Percentiles rank a stretch among this genome's conserved stretches.
phyloP scores from a whole-genome alignment of 2,888 invertebrate species.

The Hemistola chrysoprasaria region DNA sequence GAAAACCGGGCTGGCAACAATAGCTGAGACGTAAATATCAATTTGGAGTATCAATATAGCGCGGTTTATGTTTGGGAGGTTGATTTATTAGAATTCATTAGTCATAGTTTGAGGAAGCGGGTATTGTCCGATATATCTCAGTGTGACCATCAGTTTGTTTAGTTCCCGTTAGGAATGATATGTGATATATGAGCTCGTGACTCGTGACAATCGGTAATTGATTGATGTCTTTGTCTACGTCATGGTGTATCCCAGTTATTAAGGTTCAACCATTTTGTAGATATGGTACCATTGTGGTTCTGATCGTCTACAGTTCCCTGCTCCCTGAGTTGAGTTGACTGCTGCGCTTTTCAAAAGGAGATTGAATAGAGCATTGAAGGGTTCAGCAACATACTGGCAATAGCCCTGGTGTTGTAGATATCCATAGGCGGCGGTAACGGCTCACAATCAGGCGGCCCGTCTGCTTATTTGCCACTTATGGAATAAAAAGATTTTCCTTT shows the following conservation, averaged over 20 bases:
- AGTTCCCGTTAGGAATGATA: slow-evolving; percentile 29
- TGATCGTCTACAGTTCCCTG: too few species aligned
- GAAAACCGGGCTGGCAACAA: slow-evolving; percentile 40
- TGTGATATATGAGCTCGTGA: slow-evolving; percentile 28
- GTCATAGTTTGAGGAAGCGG: slow-evolving; percentile 29
- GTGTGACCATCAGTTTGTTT: slow-evolving; percentile 18
- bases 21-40: slow-evolving; percentile 34
- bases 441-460: too few species aligned
- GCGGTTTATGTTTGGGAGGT: slow-evolving; percentile 26
- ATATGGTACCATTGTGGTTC: too few species aligned
- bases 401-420: too few species aligned
- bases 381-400: too few species aligned
- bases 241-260: slow-evolving; percentile 1
- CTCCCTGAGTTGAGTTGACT: too few species aligned
- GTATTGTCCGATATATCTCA: slow-evolving; percentile 29
- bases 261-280: too few species aligned
- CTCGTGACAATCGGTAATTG: slow-evolving; percentile 56
- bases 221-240: slow-evolving; percentile 44
- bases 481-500: too few species aligned
- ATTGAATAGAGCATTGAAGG: too few species aligned
- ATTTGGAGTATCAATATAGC: slow-evolving; percentile 39
- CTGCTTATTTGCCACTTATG: too few species aligned
- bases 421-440: too few species aligned
- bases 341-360: too few species aligned
- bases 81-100: slow-evolving; percentile 32